These are phyloP conservation scores for Barbus barbus DNA, from an alignment of 2,113 vertebrate genomes.

Conservation along the genomic window DNA sequence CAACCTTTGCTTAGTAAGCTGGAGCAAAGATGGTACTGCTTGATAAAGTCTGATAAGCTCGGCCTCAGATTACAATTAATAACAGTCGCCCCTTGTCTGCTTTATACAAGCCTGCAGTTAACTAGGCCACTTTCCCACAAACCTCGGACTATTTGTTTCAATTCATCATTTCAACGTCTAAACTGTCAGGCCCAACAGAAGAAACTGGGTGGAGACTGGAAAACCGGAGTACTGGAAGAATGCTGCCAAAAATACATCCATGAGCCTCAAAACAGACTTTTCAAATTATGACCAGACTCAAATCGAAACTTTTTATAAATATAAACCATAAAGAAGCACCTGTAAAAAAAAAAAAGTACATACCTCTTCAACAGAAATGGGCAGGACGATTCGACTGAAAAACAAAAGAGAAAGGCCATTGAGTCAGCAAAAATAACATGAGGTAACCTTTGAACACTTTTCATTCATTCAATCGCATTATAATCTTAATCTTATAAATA, in stretches of 20 bases:
- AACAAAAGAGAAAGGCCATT: conserved; percentile 48
- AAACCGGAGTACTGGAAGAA: background rate
- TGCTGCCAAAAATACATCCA: background rate
- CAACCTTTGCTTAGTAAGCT: background rate
- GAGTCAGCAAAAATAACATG: background rate
- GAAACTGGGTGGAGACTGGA: background rate
- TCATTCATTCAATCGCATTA: background rate
- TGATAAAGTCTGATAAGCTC: conserved; percentile 19
- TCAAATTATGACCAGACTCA: background rate
- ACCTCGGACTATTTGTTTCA: background rate
- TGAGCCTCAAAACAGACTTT: background rate
- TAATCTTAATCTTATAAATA: background rate
- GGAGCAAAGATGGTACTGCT: background rate
- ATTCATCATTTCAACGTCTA: background rate
- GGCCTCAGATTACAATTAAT: background rate
- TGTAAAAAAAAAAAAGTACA: conserved; percentile 64
- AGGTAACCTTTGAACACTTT: background rate
- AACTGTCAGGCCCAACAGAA: background rate
- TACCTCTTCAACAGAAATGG: conserved; percentile 96
- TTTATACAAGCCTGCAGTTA: background rate
- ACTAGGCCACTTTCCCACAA: conserved; percentile 11
- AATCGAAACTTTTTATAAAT: background rate
- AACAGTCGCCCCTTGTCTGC: background rate
- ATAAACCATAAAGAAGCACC: background rate
- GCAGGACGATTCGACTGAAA: conserved; percentile 89